Percentiles rank a stretch among this genome's conserved stretches.
Evolutionary conservation across 1,140 invertebrate genomes (phyloP).

Genomic region (Hirudo medicinalis): DNA sequence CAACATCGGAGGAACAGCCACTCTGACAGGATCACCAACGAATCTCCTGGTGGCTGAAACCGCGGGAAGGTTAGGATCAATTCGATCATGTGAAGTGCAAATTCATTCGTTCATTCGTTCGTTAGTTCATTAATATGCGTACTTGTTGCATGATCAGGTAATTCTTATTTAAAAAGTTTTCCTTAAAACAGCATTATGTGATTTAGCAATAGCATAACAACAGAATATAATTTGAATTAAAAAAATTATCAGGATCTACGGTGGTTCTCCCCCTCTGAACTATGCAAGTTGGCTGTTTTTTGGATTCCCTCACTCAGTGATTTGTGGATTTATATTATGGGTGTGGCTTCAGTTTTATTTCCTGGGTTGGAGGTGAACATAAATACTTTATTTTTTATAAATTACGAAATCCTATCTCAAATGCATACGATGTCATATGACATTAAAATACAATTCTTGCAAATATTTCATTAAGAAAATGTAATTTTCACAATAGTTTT

Average conservation of each 20-base stretch:
- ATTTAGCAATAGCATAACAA: too few species aligned
- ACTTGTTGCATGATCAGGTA: too few species aligned
- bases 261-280: conserved; percentile 7
- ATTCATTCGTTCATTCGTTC: not conserved
- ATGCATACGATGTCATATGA: not conserved
- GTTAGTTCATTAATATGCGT: too few species aligned
- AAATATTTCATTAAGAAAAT: too few species aligned
- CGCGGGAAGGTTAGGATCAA: conserved; percentile 45
- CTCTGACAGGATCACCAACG: conserved; percentile 71
- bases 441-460: not conserved
- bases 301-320: conserved; percentile 29
- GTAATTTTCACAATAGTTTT: too few species aligned
- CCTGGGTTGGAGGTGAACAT: conserved; percentile 26
- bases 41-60: conserved; percentile 71
- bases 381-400: not conserved
- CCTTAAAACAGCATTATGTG: too few species aligned
- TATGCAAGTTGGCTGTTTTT: conserved; percentile 31
- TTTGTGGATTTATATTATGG: conserved; percentile 29
- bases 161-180: too few species aligned
- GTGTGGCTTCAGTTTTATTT: conserved; percentile 25
- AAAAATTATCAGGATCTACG: too few species aligned
- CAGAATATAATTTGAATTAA: too few species aligned
- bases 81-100: not conserved
- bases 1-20: conserved; percentile 65
- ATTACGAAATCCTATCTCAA: not conserved